Base-by-base conservation (phyloP, 2,888 invertebrate species). In the Diadromus collaris region DNA sequence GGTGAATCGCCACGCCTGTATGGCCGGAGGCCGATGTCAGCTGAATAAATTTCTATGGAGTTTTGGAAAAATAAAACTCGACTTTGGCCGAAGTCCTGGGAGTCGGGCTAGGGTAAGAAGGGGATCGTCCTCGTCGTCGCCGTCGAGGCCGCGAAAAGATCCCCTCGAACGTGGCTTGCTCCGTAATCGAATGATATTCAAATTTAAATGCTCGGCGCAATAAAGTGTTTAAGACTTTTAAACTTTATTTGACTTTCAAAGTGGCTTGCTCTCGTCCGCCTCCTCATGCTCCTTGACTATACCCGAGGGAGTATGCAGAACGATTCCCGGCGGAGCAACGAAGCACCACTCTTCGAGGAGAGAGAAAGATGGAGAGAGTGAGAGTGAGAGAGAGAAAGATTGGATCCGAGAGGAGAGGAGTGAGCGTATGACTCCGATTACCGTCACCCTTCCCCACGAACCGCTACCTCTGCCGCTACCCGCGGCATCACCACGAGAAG, bases 171-270 rank as follows among this genome's bases (percentile, higher is more conserved):
- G 79, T 77, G 80, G 81, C 76, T 79, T 78, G 77, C 81, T 72
- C 67, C 83, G 84, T 87, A 89, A 89, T 89, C 88, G 88, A 88
- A 87, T 88, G 87, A 89, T 88, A 88, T 87, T 88, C 86, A 87
- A 86, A 89, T 89, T 89, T 87, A 88, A 89, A 89, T 88, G 87
- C 84, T 83, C 80, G 78, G 81, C 81, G 87, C 87, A 87, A 88
- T 88, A 88, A 88, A 89, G 85, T 86, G 86, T 87, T 88, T 87
- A 87, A 87, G 85, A 88, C 87, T 87, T 87, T 85, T 82, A 86
- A 88, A 88, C 87, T 87, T 86, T 85, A 88, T 89, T 88, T 88
- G 88, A 89, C 88, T 88, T 88, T 86, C 86, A 88, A 82, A 82
- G 81, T 82, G 78, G 76, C 67, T 34, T 67, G 27, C 34, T 46